These are phyloP conservation scores for Ectropis grisescens DNA, from an alignment of 1,140 invertebrate genomes.

Conservation along the genomic window DNA sequence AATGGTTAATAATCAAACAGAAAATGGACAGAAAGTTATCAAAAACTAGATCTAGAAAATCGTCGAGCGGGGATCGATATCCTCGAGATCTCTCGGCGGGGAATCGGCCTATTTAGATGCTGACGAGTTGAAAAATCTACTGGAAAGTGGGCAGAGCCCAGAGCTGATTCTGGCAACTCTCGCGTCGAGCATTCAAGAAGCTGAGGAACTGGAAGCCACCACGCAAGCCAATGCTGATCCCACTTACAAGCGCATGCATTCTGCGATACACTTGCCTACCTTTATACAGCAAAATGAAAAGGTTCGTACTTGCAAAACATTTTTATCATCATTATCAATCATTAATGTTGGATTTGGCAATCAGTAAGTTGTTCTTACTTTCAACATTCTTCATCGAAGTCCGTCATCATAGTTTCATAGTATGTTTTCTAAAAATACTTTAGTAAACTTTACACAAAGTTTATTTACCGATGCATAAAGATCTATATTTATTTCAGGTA, in stretches of 20 bases:
- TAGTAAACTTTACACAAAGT: no score
- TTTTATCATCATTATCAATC: no score
- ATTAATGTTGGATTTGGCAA: no score
- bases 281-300: slow-evolving; percentile 50
- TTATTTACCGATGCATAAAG: no score
- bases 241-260: slow-evolving; percentile 39
- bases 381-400: no score
- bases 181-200: slow-evolving; percentile 40
- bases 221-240: slow-evolving; percentile 50
- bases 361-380: no score
- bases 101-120: slow-evolving; percentile 41
- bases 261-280: slow-evolving; percentile 50
- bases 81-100: slow-evolving; percentile 39
- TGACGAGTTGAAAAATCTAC: slow-evolving; percentile 41
- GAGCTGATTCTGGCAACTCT: slow-evolving; percentile 50
- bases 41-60: slow-evolving; percentile 31
- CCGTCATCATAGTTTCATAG: no score
- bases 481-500: slow-evolving; percentile 37
- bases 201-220: slow-evolving; percentile 43
- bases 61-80: slow-evolving; percentile 41
- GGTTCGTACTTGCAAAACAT: no score
- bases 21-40: slow-evolving; percentile 30
- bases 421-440: no score
- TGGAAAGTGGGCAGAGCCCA: slow-evolving; percentile 49
- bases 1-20: slow-evolving; percentile 73